Evolutionary conservation across 2,797 vertebrate species (phyloP).

Genomic region (Rhinophrynus dorsalis): DNA sequence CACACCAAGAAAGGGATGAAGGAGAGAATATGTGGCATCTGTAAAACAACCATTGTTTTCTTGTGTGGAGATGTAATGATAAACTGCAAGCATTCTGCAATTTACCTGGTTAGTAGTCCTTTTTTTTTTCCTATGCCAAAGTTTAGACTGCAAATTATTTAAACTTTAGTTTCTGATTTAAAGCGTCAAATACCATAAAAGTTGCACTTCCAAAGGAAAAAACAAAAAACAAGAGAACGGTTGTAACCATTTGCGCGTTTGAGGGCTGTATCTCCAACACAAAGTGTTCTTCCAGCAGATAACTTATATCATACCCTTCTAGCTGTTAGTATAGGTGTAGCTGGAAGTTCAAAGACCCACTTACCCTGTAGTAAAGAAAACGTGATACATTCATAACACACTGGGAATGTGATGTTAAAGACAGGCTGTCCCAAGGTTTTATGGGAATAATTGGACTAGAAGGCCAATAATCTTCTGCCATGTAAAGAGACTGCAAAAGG

Average conservation of each 20-base stretch:
- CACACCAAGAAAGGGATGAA: background rate
- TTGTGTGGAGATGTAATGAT: background rate
- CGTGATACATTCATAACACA: background rate
- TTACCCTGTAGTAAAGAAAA: too few relatives aligned
- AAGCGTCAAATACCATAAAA: background rate
- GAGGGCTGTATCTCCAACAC: too few relatives aligned
- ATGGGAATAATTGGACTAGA: too few relatives aligned
- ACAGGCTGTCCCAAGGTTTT: background rate
- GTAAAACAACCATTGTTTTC: background rate
- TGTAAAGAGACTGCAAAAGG: too few relatives aligned
- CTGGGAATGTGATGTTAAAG: constrained; percentile 4
- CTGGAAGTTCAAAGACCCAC: too few relatives aligned
- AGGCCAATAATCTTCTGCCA: too few relatives aligned
- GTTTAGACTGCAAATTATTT: background rate
- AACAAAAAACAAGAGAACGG: too few relatives aligned
- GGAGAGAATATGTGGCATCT: background rate
- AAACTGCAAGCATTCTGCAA: background rate
- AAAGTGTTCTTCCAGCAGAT: too few relatives aligned
- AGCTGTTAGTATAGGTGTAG: too few relatives aligned
- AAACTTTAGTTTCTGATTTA: background rate
- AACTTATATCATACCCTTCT: too few relatives aligned
- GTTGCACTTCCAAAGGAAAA: background rate
- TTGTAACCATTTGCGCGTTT: too few relatives aligned
- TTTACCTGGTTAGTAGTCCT: background rate
- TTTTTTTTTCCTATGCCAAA: background rate